Percentiles rank a stretch among this genome's conserved stretches.
Conservation (phyloP, 2,797 vertebrate species). For the Miopithecus talapoin region DNA sequence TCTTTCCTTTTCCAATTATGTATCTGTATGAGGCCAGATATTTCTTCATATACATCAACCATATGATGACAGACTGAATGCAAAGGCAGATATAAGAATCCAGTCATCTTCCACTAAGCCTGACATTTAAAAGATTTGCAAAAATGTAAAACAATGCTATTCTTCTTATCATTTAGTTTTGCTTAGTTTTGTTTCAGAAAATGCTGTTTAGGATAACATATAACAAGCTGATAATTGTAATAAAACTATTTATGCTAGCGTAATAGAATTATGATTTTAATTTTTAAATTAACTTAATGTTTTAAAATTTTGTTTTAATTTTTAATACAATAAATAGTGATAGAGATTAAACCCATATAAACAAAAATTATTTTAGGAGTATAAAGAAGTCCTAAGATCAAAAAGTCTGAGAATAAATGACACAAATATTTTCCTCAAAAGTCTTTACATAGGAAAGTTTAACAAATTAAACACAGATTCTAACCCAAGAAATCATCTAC, state of each 20-base stretch:
- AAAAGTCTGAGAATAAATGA: constrained; percentile 20
- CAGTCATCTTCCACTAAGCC: background rate
- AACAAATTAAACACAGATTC: constrained; percentile 32
- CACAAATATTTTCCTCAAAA: constrained; percentile 15
- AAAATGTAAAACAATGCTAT: constrained; percentile 23
- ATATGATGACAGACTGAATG: background rate
- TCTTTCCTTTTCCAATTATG: background rate
- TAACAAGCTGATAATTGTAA: background rate
- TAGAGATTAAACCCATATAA: background rate
- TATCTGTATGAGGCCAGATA: background rate
- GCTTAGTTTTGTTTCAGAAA: constrained; percentile 46
- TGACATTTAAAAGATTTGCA: constrained; percentile 23
- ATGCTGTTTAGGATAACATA: constrained; percentile 6
- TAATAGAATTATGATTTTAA: background rate
- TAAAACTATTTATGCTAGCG: constrained; percentile 23
- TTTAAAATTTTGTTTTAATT: constrained; percentile 33
- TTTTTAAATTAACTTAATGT: background rate
- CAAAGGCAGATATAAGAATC: constrained; percentile 40
- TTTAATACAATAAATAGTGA: constrained; percentile 25
- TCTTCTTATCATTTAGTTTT: constrained; percentile 36
- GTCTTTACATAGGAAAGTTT: constrained; percentile 11
- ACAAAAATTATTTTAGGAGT: constrained; percentile 39
- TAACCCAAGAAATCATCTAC: constrained; percentile 27
- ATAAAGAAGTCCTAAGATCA: background rate
- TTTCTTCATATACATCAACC: constrained; percentile 4